phyloP scores from a whole-genome alignment of 2,888 invertebrate species.

The Drosophila neonasuta region DNA sequence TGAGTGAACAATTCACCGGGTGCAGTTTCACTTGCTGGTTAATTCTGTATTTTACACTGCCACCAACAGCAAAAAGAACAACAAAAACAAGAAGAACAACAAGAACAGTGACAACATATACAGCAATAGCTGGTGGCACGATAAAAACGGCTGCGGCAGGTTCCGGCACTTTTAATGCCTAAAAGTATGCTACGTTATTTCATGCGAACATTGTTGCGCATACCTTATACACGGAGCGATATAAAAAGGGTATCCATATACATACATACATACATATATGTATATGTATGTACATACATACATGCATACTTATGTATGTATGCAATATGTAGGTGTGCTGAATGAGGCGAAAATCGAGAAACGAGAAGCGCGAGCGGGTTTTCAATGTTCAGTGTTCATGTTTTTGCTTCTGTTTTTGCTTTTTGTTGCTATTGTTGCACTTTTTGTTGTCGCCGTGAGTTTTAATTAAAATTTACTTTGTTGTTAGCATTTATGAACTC shows the following conservation, averaged over 20 bases:
- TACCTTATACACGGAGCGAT: slow-evolving; percentile 3
- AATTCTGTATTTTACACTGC: neutral
- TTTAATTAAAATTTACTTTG: slow-evolving; percentile 65
- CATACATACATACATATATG: neutral
- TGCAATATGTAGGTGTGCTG: neutral
- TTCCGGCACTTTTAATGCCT: slow-evolving; percentile 29
- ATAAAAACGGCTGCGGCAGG: slow-evolving; percentile 14
- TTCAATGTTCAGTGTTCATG: neutral
- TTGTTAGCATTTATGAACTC: slow-evolving; percentile 38
- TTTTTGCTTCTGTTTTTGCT: neutral
- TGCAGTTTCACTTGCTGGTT: slow-evolving; percentile 27
- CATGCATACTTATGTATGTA: neutral
- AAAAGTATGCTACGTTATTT: slow-evolving; percentile 42
- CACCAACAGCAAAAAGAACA: neutral
- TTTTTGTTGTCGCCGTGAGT: slow-evolving; percentile 45
- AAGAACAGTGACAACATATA: neutral
- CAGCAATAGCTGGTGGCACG: slow-evolving; percentile 31
- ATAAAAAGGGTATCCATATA: slow-evolving; percentile 1
- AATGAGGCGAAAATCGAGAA: neutral
- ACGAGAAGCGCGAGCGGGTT: neutral
- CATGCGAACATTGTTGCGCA: slow-evolving; percentile 58
- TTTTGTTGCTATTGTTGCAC: slow-evolving; percentile 17
- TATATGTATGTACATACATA: neutral
- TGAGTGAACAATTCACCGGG: slow-evolving; percentile 37
- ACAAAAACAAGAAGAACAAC: neutral